Evolutionary conservation across 2,113 vertebrate species (phyloP).

Genomic region (Crypturellus undulatus): DNA sequence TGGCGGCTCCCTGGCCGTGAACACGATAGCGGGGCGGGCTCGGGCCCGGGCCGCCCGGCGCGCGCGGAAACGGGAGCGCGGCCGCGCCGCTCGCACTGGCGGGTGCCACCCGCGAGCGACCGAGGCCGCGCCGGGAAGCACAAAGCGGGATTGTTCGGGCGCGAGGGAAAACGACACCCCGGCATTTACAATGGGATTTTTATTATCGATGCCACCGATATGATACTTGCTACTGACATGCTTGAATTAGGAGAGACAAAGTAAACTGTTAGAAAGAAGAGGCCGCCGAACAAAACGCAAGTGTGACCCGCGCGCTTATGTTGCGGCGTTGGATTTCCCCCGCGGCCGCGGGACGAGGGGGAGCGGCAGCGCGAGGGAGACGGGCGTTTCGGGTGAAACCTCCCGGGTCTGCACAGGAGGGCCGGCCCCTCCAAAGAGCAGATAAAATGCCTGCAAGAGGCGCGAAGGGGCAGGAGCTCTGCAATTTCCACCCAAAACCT

Average conservation of each 20-base stretch:
- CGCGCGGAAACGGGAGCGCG: no score
- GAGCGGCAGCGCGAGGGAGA: slow-evolving; percentile 17
- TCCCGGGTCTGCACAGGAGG: background rate
- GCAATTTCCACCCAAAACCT: background rate
- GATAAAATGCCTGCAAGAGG: slow-evolving; percentile 7
- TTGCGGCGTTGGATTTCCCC: slow-evolving; percentile 61
- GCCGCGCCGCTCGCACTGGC: no score
- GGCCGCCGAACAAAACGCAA: slow-evolving; percentile 62
- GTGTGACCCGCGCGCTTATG: slow-evolving; percentile 47
- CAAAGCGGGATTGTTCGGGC: slow-evolving; percentile 70
- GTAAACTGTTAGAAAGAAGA: slow-evolving; percentile 70
- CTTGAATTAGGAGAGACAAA: slow-evolving; percentile 76
- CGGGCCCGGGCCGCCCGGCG: no score
- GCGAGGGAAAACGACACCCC: slow-evolving; percentile 71
- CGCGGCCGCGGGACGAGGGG: background rate
- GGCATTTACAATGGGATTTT: slow-evolving; percentile 72
- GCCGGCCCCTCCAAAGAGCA: slow-evolving; percentile 48
- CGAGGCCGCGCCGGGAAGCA: slow-evolving; percentile 59
- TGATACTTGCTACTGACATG: slow-evolving; percentile 71
- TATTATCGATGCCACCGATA: slow-evolving; percentile 70
- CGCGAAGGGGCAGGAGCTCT: background rate
- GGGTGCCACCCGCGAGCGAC: slow-evolving; percentile 63
- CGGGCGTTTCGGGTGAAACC: slow-evolving; percentile 40
- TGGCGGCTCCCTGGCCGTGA: no score
- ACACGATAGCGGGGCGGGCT: no score